A percentile compares a stretch with the other conserved stretches of the same genome.
Evolutionary conservation across 2,888 invertebrate species (phyloP).

Genomic region (Drosophila mimetica): DNA sequence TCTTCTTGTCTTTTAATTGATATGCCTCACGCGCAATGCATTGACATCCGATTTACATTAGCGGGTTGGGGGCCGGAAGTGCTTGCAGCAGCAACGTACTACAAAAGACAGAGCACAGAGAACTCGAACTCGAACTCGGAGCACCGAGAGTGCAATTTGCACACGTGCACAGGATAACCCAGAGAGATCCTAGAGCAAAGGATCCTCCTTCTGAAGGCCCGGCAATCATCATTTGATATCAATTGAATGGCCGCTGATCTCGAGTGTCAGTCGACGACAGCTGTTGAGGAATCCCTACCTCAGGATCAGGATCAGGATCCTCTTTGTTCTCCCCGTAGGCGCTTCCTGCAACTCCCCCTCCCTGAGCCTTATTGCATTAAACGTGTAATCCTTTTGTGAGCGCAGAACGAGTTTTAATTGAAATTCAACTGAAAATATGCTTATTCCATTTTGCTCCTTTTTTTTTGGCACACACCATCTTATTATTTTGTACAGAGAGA

Average conservation of each 20-base stretch:
- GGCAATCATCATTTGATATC: constrained; percentile 70
- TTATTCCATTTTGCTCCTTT: constrained; percentile 62
- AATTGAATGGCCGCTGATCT: constrained; percentile 56
- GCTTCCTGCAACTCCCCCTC: constrained; percentile 82
- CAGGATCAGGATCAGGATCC: no score
- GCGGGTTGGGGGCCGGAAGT: constrained; percentile 49
- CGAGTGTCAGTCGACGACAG: constrained; percentile 73
- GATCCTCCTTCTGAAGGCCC: constrained; percentile 8
- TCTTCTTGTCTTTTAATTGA: constrained; percentile 64
- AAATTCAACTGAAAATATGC: constrained; percentile 71
- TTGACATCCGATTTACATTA: constrained; percentile 84
- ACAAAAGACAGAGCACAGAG: neutral
- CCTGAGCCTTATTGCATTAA: constrained; percentile 74
- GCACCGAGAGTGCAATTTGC: constrained; percentile 43
- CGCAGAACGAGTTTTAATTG: constrained; percentile 73
- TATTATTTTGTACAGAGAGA: constrained; percentile 12
- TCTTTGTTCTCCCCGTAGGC: constrained; percentile 66
- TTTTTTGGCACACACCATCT: constrained; percentile 46
- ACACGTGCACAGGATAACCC: constrained; percentile 63
- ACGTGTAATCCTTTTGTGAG: constrained; percentile 51
- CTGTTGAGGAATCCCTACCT: constrained; percentile 28
- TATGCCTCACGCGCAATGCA: constrained; percentile 81
- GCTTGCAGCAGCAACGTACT: constrained; percentile 19
- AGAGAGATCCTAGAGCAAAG: constrained; percentile 8
- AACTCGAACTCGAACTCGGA: no score